phyloP scores from a whole-genome alignment of 2,113 vertebrate species.

The Dromaius novaehollandiae region DNA sequence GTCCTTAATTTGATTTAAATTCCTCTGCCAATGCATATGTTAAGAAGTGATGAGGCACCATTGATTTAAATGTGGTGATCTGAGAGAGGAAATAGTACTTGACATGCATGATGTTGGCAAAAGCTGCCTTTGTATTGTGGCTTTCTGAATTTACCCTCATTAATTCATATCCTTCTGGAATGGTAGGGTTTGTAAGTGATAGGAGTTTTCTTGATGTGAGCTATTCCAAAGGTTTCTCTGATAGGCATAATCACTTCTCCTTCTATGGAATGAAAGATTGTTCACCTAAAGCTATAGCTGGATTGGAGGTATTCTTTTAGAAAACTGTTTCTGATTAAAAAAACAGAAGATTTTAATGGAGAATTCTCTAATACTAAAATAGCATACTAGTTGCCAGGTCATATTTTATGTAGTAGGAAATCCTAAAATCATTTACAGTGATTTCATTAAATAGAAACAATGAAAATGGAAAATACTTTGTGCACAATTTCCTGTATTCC shows the following conservation, averaged over 20 bases:
- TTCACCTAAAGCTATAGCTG: not conserved
- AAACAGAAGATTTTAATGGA: not conserved
- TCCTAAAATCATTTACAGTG: not conserved
- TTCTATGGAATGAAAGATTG: not conserved
- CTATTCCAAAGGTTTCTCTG: not conserved
- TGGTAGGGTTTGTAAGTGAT: not conserved
- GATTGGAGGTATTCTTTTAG: not conserved
- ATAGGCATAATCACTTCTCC: not conserved
- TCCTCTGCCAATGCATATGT: not conserved
- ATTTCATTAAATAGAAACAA: not conserved
- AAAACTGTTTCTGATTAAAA: not conserved
- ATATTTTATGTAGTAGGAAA: not conserved
- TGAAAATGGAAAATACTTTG: not conserved
- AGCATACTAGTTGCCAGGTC: not conserved
- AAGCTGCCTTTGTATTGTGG: not conserved
- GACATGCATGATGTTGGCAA: not conserved
- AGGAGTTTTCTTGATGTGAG: not conserved
- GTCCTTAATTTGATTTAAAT: constrained; percentile 33
- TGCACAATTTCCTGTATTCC: not conserved
- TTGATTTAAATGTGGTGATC: not conserved
- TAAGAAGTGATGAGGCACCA: not conserved
- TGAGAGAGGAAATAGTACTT: not conserved
- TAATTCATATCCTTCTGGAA: not conserved
- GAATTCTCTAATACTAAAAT: not conserved
- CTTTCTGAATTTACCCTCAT: not conserved